These are phyloP conservation scores for Oenanthe oenanthe DNA, from an alignment of 2,113 vertebrate genomes.

Conservation along the genomic window DNA sequence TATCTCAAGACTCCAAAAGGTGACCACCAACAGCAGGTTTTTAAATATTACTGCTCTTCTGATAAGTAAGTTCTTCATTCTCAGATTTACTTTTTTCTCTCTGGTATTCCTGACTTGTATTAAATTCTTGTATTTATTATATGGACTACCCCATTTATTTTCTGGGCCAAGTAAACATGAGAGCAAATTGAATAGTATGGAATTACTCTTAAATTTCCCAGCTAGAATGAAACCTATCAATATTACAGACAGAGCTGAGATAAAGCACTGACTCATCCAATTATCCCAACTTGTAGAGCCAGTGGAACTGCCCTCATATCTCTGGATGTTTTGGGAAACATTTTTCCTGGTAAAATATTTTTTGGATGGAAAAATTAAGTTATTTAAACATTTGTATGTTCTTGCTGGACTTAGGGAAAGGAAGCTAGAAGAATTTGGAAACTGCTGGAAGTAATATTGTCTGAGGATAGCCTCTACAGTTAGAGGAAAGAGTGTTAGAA, in stretches of 20 bases:
- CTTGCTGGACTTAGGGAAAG: not conserved
- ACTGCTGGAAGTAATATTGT: not conserved
- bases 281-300: not conserved
- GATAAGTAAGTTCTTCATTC: slow-evolving; percentile 35
- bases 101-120: not conserved
- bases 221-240: not conserved
- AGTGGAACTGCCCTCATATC: not conserved
- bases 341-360: not conserved
- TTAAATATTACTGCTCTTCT: not conserved
- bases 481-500: not conserved
- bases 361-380: not conserved
- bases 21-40: not conserved
- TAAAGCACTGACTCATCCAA: not conserved
- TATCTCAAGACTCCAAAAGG: not conserved
- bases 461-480: not conserved
- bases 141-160: not conserved
- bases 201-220: not conserved
- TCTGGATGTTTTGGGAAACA: not conserved
- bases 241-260: not conserved
- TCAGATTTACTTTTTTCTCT: not conserved
- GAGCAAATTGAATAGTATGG: not conserved
- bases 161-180: not conserved
- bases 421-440: not conserved
- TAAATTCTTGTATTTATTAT: not conserved
- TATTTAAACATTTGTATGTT: not conserved